These are phyloP conservation scores for Tethea ocularis DNA, from an alignment of 2,888 invertebrate genomes.

Conservation along the genomic window DNA sequence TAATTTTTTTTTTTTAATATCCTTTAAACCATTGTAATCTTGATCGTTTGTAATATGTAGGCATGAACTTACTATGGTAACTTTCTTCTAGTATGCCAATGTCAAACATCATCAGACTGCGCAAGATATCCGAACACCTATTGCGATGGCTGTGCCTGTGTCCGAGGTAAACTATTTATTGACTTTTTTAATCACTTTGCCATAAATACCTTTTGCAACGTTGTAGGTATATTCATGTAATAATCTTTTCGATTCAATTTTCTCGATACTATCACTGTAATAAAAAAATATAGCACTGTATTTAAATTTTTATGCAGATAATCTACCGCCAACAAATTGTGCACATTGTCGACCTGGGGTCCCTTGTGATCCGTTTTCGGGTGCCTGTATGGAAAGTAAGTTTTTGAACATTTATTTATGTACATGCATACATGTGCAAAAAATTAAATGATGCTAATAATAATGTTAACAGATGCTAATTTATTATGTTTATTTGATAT, in stretches of 20 bases:
- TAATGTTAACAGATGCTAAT: conserved; percentile 36
- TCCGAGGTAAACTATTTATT: conserved; percentile 78
- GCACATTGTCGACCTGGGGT: conserved; percentile 91
- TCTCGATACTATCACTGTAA: too few relatives aligned
- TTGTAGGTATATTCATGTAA: too few relatives aligned
- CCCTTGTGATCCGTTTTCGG: conserved; percentile 90
- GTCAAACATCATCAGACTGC: conserved; percentile 88
- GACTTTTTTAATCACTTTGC: not conserved
- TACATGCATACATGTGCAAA: not conserved
- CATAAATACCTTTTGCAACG: not conserved
- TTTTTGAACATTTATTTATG: conserved; percentile 32
- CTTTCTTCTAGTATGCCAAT: conserved; percentile 85
- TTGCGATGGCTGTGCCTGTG: conserved; percentile 89
- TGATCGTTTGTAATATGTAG: not conserved
- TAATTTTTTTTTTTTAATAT: not conserved
- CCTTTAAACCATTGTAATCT: not conserved
- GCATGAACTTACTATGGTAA: conserved; percentile 12
- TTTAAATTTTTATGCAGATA: conserved; percentile 30
- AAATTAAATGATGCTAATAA: conserved; percentile 10
- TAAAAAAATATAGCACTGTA: not conserved
- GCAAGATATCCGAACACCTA: conserved; percentile 77
- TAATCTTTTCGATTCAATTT: too few relatives aligned
- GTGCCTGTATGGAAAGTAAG: conserved; percentile 93
- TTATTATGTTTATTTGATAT: conserved; percentile 18
- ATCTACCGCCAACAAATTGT: conserved; percentile 80